Evolutionary conservation across 2,888 invertebrate species (phyloP).

Genomic region (Lacanobia wlatinum): DNA sequence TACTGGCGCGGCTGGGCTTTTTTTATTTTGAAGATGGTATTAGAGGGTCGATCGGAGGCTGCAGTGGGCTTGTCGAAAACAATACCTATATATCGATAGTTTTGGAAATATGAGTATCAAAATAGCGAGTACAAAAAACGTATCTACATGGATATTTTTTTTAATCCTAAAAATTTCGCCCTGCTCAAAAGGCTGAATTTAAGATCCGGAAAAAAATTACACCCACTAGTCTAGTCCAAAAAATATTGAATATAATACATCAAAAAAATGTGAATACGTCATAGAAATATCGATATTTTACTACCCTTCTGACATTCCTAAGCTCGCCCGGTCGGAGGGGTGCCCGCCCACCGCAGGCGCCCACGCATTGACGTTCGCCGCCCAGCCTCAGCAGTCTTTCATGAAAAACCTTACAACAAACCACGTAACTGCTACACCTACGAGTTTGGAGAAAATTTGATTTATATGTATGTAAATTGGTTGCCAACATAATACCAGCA

Average conservation of each 20-base stretch:
- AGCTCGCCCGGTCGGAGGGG: slow-evolving; percentile 17
- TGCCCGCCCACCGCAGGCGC: slow-evolving; percentile 64
- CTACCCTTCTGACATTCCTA: neutral
- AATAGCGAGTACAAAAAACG: neutral
- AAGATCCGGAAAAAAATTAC: neutral
- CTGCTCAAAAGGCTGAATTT: neutral
- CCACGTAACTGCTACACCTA: slow-evolving; percentile 48
- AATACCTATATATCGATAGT: neutral
- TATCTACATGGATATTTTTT: too few relatives aligned
- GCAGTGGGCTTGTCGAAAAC: neutral
- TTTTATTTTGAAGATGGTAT: slow-evolving; percentile 8
- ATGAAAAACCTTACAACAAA: slow-evolving; percentile 53
- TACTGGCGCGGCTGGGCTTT: slow-evolving; percentile 24
- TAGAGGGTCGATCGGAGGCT: slow-evolving; percentile 6
- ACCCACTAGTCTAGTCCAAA: neutral
- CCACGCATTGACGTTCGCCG: slow-evolving; percentile 74
- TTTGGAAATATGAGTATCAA: neutral
- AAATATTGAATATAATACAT: neutral
- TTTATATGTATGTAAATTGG: slow-evolving; percentile 22
- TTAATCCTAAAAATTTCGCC: neutral
- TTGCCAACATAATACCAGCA: slow-evolving; percentile 21
- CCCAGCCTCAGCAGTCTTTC: slow-evolving; percentile 42
- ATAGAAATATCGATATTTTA: neutral
- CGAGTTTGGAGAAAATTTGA: slow-evolving; percentile 16
- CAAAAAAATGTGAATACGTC: neutral